A percentile compares a stretch with the other conserved stretches of the same genome.
Evolutionary conservation across 1,140 invertebrate species (phyloP).

Genomic region (Acromyrmex echinatior): DNA sequence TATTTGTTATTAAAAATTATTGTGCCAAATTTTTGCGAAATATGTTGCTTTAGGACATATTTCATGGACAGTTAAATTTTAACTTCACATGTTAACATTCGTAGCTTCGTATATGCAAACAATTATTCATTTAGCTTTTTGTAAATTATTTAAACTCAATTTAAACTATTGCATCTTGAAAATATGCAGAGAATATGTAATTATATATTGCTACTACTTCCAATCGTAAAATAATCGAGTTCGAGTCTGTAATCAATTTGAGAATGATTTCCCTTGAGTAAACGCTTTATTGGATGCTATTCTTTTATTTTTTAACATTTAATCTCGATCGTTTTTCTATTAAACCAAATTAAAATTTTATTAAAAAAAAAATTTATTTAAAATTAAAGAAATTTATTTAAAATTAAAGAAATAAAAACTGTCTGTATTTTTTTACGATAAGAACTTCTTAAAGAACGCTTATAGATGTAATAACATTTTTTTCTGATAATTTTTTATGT

Average conservation of each 20-base stretch:
- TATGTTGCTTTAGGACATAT: not conserved
- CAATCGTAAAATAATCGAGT: not conserved
- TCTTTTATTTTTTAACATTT: not conserved
- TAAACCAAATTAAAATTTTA: not conserved
- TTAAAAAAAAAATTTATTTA: not conserved
- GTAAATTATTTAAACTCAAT: conserved; percentile 7
- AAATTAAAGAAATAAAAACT: not conserved
- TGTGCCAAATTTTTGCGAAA: not conserved
- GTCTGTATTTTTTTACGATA: not conserved
- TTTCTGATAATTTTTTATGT: not conserved
- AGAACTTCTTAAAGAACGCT: not conserved
- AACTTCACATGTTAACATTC: not conserved
- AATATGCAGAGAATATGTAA: conserved; percentile 1
- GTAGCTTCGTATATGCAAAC: not conserved
- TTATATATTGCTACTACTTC: not conserved
- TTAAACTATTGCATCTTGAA: not conserved
- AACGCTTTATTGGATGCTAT: not conserved
- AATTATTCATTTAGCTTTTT: not conserved
- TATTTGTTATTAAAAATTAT: not conserved
- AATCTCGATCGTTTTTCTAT: not conserved
- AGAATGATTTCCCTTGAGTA: conserved; percentile 10
- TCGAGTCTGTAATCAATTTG: conserved; percentile 1
- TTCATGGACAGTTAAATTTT: not conserved
- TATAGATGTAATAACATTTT: not conserved
- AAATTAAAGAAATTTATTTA: not conserved